Base-by-base conservation (phyloP, 2,888 invertebrate genomes). In the Oeneis ivallda region DNA sequence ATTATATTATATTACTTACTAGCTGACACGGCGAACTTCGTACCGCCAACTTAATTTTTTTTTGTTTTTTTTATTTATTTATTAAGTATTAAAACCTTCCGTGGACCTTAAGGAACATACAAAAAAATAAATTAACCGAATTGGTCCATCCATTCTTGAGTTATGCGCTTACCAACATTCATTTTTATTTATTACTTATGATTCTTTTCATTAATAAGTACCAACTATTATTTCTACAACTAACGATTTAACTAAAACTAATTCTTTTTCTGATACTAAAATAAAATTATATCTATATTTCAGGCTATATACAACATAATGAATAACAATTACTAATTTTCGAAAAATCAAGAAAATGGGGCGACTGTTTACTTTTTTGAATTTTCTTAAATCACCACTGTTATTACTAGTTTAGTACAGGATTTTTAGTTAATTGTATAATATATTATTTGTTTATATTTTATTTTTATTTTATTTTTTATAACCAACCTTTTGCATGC, bases 241-340 rank as follows among this genome's bases (percentile, higher is more conserved):
- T 41, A 13, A 19, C 8, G 6, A 39, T 7, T 7, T 19, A 15
- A 39, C 6, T 54, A 17, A 39, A 54, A 34, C 56, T 37, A 32
- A 37, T 58, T 32, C 7, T 15, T 17, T 62, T 53, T 63, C 62
- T 57, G 53, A 66, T 65, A 60, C 64, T 66, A 39, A 68, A 67
- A 32, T 47, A 63, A 19, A 61, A 19, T 45, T 50, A 63, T 62
- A 73, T 70, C 67, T 68, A 68, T 65, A 75, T 82, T 81, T 79
- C 81, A 81, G 81, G 78, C 80, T 61, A 72, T 82, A 66, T 76
- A 74, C 78, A 78, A 75, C 74, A 69, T 81, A 66, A 72, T 80
- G 78, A 80, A 77, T 78, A 76, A 67, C 71, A 73, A 70, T 69
- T 71, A 74, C 62, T 74, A 72, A 58, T 58, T 41, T 50, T 26